Percentiles rank a stretch among this genome's conserved stretches.
phyloP scores from a whole-genome alignment of 2,797 vertebrate species.

The Harpagifer antarcticus region DNA sequence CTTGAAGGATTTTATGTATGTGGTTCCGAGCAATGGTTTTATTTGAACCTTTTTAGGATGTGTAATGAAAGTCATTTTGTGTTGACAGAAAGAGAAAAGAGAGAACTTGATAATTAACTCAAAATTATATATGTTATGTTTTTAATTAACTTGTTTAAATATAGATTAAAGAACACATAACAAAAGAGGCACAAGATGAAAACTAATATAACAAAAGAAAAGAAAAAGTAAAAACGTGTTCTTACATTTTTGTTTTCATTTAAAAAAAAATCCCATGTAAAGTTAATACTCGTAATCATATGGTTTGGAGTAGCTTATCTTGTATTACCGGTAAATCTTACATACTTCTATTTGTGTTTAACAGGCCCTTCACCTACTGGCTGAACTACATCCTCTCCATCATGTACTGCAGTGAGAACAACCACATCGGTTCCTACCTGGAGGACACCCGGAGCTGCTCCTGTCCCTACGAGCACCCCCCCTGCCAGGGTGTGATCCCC shows the following conservation, averaged over 20 bases:
- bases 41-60: neutral
- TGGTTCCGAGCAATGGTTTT: no score
- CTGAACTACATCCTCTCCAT: constrained; percentile 95
- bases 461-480: constrained; percentile 92
- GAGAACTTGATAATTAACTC: neutral
- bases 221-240: neutral
- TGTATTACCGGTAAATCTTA: neutral
- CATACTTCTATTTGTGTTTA: constrained; percentile 20
- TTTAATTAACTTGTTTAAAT: neutral
- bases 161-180: neutral
- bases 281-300: neutral
- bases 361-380: constrained; percentile 93
- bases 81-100: neutral
- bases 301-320: neutral
- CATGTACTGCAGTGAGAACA: constrained; percentile 97
- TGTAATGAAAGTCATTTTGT: neutral
- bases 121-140: neutral
- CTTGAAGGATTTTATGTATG: neutral
- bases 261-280: neutral
- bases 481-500: constrained; percentile 90
- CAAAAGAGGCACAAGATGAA: neutral
- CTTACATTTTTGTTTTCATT: neutral
- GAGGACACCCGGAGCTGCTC: constrained; percentile 93
- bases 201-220: neutral
- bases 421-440: constrained; percentile 92